Percentiles rank a stretch among this genome's conserved stretches.
Conservation (phyloP, 2,888 invertebrate genomes). For the Aporophyla lueneburgensis region DNA sequence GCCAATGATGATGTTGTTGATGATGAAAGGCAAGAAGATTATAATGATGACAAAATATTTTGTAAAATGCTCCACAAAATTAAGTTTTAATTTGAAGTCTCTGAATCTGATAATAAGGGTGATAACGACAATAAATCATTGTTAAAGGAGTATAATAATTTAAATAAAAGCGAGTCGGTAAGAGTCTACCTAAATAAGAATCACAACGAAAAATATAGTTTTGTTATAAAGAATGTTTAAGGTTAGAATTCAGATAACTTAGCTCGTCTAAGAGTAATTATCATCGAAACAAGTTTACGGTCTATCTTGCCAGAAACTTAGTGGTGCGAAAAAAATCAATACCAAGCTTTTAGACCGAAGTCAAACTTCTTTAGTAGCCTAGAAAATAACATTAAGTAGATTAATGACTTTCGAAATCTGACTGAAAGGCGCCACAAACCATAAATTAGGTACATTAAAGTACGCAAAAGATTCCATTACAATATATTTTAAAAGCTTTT, state of each 20-base stretch:
- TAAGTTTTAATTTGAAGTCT: not conserved
- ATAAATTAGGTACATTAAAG: slow-evolving; percentile 40
- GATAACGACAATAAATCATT: not conserved
- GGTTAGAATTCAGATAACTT: not conserved
- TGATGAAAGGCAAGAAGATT: not conserved
- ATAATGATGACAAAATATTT: not conserved
- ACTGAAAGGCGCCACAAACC: slow-evolving; percentile 32
- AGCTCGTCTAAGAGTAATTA: not conserved
- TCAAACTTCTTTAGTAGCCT: slow-evolving; percentile 19
- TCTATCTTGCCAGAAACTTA: not conserved
- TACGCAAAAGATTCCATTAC: slow-evolving; percentile 54
- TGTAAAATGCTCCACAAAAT: not conserved
- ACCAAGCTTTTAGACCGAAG: slow-evolving; percentile 15
- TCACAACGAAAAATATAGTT: not conserved
- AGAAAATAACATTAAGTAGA: slow-evolving; percentile 40
- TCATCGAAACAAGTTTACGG: not conserved
- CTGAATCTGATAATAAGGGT: not conserved
- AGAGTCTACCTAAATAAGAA: not conserved
- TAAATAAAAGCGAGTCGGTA: not conserved
- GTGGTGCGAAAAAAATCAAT: slow-evolving; percentile 28
- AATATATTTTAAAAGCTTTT: slow-evolving; percentile 61
- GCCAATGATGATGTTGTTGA: not conserved
- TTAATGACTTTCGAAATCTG: slow-evolving; percentile 40
- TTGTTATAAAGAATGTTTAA: not conserved
- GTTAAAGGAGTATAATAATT: not conserved